phyloP scores from a whole-genome alignment of 1,140 invertebrate species.

The Aphelinus certus region DNA sequence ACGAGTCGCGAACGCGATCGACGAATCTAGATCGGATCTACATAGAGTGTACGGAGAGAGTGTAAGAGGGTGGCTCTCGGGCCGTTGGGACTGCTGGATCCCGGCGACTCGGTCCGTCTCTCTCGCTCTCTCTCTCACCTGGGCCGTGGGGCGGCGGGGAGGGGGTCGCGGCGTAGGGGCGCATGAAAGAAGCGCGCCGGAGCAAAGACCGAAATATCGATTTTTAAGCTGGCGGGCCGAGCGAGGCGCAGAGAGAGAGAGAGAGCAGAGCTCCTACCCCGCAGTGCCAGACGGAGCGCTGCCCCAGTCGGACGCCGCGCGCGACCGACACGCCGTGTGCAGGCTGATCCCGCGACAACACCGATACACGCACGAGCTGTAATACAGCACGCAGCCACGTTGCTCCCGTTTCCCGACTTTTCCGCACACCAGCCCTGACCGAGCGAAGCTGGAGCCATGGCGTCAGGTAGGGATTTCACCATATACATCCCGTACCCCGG shows the following conservation, averaged over 20 bases:
- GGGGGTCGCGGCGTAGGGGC: neutral
- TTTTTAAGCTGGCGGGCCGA: conserved; percentile 59
- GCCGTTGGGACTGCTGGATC: no score
- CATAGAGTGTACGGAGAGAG: no score
- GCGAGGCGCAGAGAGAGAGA: conserved; percentile 17
- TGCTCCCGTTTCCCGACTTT: neutral
- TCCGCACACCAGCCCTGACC: neutral
- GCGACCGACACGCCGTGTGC: no score
- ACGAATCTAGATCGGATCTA: no score
- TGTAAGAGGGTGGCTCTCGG: no score
- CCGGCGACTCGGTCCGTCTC: no score
- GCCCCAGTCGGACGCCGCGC: neutral
- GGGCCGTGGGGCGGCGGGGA: neutral
- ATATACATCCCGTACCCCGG: no score
- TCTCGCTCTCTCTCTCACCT: no score
- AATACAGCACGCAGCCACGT: conserved; percentile 27
- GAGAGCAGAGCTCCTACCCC: conserved; percentile 4
- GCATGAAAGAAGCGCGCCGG: conserved; percentile 44
- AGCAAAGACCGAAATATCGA: conserved; percentile 68
- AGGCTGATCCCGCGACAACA: conserved; percentile 48
- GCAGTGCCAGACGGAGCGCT: conserved; percentile 2
- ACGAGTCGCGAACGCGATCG: no score
- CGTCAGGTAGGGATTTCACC: conserved; percentile 24
- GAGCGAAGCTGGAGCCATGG: conserved; percentile 19
- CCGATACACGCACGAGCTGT: conserved; percentile 48